phyloP scores from a whole-genome alignment of 2,888 invertebrate species.

The Lysandra bellargus region DNA sequence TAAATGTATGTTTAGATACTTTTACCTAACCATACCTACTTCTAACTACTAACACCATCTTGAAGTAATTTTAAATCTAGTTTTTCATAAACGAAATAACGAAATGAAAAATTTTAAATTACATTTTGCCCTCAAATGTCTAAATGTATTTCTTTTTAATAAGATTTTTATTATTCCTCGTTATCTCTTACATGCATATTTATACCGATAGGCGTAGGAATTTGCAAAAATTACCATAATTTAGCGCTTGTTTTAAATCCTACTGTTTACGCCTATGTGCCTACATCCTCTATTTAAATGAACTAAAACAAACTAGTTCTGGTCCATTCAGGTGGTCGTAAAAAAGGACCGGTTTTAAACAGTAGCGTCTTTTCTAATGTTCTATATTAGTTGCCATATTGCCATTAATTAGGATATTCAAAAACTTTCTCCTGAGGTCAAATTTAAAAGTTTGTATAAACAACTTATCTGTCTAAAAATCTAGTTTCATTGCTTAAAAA shows the following conservation, averaged over 20 bases:
- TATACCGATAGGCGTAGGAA: not conserved
- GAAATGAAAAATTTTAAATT: too few relatives aligned
- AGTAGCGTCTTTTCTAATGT: conserved; percentile 19
- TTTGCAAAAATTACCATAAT: not conserved
- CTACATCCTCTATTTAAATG: conserved; percentile 16
- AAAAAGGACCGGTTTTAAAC: conserved; percentile 17
- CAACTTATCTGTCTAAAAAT: too few relatives aligned
- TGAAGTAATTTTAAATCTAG: too few relatives aligned
- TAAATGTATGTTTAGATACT: not conserved
- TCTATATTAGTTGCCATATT: not conserved
- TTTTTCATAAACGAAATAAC: not conserved
- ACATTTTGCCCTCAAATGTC: too few relatives aligned
- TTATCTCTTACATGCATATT: not conserved
- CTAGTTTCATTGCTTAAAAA: too few relatives aligned
- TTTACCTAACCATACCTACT: not conserved
- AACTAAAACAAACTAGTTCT: conserved; percentile 17
- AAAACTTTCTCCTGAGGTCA: not conserved
- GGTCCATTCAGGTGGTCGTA: not conserved
- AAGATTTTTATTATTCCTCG: not conserved
- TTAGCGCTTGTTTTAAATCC: not conserved
- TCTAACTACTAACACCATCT: too few relatives aligned
- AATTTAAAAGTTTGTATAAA: not conserved
- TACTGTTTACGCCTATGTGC: conserved; percentile 7
- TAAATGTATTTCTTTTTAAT: not conserved
- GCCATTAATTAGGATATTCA: conserved; percentile 2